Evolutionary conservation across 2,888 invertebrate species (phyloP).

Genomic region (Drosophila buzzatii): DNA sequence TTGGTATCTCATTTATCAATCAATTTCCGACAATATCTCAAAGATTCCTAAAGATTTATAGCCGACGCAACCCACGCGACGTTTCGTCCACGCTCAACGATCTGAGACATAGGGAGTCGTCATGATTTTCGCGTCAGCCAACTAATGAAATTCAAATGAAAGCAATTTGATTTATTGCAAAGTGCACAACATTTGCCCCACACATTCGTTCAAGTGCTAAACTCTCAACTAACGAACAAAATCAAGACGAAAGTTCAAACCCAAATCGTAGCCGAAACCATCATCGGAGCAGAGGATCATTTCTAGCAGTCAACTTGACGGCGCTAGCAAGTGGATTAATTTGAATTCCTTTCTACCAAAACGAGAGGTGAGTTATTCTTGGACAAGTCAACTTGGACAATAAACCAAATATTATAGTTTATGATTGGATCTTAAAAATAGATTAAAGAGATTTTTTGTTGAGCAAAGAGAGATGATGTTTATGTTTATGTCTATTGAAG

Average conservation of each 20-base stretch:
- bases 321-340: slow-evolving; percentile 70
- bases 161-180: slow-evolving; percentile 72
- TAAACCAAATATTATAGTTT: slow-evolving; percentile 8
- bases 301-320: slow-evolving; percentile 56
- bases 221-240: slow-evolving; percentile 14
- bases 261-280: slow-evolving; percentile 6
- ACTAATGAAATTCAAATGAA: slow-evolving; percentile 56
- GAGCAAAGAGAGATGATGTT: neutral
- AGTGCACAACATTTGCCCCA: slow-evolving; percentile 74
- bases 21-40: slow-evolving; percentile 40
- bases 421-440: neutral
- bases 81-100: slow-evolving; percentile 26
- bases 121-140: slow-evolving; percentile 42
- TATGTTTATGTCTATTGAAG: neutral
- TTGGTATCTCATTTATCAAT: slow-evolving; percentile 35
- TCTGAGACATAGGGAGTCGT: slow-evolving; percentile 14
- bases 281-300: slow-evolving; percentile 8
- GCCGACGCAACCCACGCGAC: slow-evolving; percentile 72
- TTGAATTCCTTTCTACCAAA: slow-evolving; percentile 60
- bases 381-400: neutral
- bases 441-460: neutral
- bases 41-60: slow-evolving; percentile 57
- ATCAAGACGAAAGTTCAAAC: slow-evolving; percentile 17
- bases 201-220: slow-evolving; percentile 47
- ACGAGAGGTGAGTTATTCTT: slow-evolving; percentile 64